Base-by-base conservation (phyloP, 2,888 invertebrate species). In the Apamea monoglypha region DNA sequence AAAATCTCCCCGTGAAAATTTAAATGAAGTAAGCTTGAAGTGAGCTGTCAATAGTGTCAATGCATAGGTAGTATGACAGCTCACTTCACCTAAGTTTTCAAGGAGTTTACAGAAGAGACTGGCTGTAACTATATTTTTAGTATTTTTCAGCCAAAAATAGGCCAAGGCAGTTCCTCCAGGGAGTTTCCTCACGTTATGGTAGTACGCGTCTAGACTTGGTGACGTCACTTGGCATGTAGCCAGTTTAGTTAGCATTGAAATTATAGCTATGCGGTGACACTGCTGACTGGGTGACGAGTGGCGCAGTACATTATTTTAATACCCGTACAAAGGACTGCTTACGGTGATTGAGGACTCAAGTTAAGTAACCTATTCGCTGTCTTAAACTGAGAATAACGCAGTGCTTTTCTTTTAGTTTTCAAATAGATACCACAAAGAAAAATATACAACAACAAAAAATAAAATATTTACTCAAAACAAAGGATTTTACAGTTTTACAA, bases 181-280 rank as follows among this genome's bases (percentile, higher is more conserved):
- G 80, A 77, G 32, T 44, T 78, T 68, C 66, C 32, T 61, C 66
- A 68, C 56, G 61, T 61, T 78, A 67, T 73, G 50, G 61, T 73
- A 61, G 74, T 47, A 81, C 47, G 44, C 59, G 87, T 85, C 83
- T 87, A 86, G 88, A 88, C 81, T 69, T 66, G 18, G 72, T 87
- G 81, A 83, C 78, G 78, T 87, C 81, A 81, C 18, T 59, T 87
- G 87, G 87, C 89, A 77, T 56, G 47, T 36, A 25, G 82, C 87
- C 87, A 89, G 71, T 44, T 40, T 68, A 61, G 71, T 53, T 80
- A 79, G 67, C 80, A 80, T 85, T 83, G 85, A 77, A 81, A 68
- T 72, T 76, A 78, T 84, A 36, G 73, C 50, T 72, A 81, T 86
- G 76, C 78, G 74, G 80, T 79, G 78, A 80, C 81, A 82, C 61